These are phyloP conservation scores for Apaloderma vittatum DNA, from an alignment of 2,113 vertebrate genomes.

Conservation along the genomic window DNA sequence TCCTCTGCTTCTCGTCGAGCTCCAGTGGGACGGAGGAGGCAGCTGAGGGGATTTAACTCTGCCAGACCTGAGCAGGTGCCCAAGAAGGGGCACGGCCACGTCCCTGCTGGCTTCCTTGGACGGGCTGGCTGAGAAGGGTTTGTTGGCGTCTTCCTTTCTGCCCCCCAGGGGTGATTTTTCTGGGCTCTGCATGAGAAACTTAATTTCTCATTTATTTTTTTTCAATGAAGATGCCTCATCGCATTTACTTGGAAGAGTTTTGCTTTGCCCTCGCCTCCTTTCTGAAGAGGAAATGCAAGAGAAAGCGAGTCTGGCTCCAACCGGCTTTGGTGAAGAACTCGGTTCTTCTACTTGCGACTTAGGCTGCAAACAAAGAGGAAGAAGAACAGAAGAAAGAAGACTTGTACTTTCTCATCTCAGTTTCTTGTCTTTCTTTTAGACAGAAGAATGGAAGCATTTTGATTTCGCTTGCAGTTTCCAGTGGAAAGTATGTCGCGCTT, in stretches of 20 bases:
- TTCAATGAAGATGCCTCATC: fast-evolving
- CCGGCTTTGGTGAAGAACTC: background rate
- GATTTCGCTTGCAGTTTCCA: background rate
- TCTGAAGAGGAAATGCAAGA: background rate
- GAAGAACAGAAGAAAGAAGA: background rate
- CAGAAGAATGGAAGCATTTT: background rate
- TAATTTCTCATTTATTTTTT: background rate
- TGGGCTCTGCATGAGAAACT: background rate
- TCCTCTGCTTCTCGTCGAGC: background rate
- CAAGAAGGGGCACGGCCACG: fast-evolving
- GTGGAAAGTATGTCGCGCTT: fast-evolving
- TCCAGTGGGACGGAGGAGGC: fast-evolving
- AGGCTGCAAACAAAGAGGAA: background rate
- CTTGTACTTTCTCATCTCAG: background rate
- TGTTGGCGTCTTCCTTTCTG: background rate
- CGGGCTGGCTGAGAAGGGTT: fast-evolving
- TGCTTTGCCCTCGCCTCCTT: background rate
- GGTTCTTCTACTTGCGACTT: background rate
- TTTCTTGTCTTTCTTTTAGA: background rate
- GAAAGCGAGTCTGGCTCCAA: background rate
- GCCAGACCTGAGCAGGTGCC: background rate
- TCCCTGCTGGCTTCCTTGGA: no score
- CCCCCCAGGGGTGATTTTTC: background rate
- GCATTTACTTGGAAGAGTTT: background rate
- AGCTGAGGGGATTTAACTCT: background rate